These are phyloP conservation scores for Litocranius walleri DNA, from an alignment of 2,113 vertebrate genomes.

Conservation along the genomic window DNA sequence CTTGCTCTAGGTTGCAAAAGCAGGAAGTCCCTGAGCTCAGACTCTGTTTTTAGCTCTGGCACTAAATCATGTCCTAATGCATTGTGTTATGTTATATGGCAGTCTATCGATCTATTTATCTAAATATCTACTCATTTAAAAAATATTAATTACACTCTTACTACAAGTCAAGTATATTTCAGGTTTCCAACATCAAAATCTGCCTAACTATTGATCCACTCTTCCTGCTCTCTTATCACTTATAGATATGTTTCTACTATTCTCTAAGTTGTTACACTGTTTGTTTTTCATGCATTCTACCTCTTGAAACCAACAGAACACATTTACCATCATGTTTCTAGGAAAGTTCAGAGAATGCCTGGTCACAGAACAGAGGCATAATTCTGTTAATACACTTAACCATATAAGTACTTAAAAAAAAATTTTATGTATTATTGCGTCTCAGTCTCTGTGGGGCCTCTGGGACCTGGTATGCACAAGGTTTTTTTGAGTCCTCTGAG, in stretches of 20 bases:
- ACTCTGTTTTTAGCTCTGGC: not conserved
- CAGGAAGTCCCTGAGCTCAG: not conserved
- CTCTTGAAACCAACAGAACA: not conserved
- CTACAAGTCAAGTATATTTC: not conserved
- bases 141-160: not conserved
- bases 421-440: not conserved
- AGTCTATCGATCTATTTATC: not conserved
- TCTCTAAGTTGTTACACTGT: not conserved
- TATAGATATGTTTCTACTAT: not conserved
- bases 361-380: not conserved
- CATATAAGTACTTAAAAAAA: not conserved
- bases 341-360: not conserved
- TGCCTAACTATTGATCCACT: not conserved
- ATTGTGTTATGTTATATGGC: not conserved
- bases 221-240: not conserved
- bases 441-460: not conserved
- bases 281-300: not conserved
- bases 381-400: not conserved
- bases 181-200: not conserved
- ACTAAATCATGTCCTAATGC: not conserved
- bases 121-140: not conserved
- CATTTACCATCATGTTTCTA: not conserved
- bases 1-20: not conserved
- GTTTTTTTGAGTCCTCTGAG: not conserved
- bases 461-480: not conserved